A percentile compares a stretch with the other conserved stretches of the same genome.
These are phyloP conservation scores for Patella depressa DNA, from an alignment of 2,888 invertebrate genomes.

Conservation along the genomic window DNA sequence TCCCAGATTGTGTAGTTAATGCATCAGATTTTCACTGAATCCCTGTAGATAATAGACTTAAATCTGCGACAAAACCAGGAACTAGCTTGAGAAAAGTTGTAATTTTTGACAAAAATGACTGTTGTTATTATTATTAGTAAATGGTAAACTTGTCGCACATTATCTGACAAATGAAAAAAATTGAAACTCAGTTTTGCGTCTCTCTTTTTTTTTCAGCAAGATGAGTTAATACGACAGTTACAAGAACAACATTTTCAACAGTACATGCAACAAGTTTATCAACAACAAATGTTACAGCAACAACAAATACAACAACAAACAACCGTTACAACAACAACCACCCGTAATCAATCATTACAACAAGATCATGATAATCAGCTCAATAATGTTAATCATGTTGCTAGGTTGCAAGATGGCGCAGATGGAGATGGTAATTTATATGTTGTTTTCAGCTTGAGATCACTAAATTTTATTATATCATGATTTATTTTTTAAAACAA, in stretches of 20 bases:
- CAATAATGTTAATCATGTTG: not conserved
- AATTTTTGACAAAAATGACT: too few species aligned
- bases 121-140: too few species aligned
- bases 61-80: too few species aligned
- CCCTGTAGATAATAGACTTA: too few species aligned
- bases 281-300: conserved; percentile 70
- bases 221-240: conserved; percentile 90
- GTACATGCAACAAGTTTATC: conserved; percentile 93
- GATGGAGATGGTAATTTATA: not conserved
- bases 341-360: not conserved
- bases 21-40: too few species aligned
- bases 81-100: too few species aligned
- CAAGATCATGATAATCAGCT: not conserved
- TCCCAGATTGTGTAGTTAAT: too few species aligned
- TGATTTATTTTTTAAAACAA: too few species aligned
- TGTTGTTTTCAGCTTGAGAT: too few species aligned
- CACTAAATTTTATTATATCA: too few species aligned
- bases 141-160: too few species aligned
- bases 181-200: not conserved
- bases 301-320: conserved; percentile 73
- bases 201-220: conserved; percentile 80
- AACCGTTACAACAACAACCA: conserved; percentile 10
- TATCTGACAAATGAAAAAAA: too few species aligned
- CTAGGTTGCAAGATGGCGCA: not conserved
- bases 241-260: conserved; percentile 99